Base-by-base conservation (phyloP, 2,888 invertebrate species). In the Cremastinae sp. region DNA sequence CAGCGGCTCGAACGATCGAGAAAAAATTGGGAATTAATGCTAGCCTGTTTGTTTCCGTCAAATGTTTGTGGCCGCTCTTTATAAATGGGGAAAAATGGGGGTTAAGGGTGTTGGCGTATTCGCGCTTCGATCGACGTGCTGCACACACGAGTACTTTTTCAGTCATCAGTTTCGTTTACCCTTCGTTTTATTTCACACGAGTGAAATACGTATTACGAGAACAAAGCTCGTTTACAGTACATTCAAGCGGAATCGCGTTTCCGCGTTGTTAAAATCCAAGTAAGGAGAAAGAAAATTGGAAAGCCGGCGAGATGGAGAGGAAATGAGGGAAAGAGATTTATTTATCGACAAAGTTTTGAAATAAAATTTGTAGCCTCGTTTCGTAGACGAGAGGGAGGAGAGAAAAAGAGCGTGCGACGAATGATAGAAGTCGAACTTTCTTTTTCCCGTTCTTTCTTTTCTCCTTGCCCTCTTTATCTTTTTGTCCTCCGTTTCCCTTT, bases 331-430 rank as follows among this genome's bases (percentile, higher is more conserved):
- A 41, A 10, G 53, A 53, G 77, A 79, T 68, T 81, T 82, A 82
- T 82, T 81, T 81, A 81, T 81, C 75, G 81, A 53, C 51, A 59
- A 82, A 81, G 74, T 81, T 81, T 74, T 56, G 66, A 66, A 68
- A 79, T 77, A 77, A 79, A 77, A 64, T 75, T 77, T 58, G 39
- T 55, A 45, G 12, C 45, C 9, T 58, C 70, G 62, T 64, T 45
- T 37, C 20, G 41, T 43, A 39, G 28, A 59, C 18, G 20, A 28
- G 41, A 37, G 39, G 14, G 45, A 37, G 14, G 53, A 39, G 45
- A 62, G 55, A 58, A 56, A 43, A 47, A 45, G n/a, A n/a, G 2
- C n/a, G 22, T 20, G 55, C 16, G 37, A 28, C 22, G 53, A 64
- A 47, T 45, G 62, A 65, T 62, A 37, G 47, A 62, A 37, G 70